Evolutionary conservation across 2,797 vertebrate species (phyloP).

Genomic region (Echeneis naucrates): DNA sequence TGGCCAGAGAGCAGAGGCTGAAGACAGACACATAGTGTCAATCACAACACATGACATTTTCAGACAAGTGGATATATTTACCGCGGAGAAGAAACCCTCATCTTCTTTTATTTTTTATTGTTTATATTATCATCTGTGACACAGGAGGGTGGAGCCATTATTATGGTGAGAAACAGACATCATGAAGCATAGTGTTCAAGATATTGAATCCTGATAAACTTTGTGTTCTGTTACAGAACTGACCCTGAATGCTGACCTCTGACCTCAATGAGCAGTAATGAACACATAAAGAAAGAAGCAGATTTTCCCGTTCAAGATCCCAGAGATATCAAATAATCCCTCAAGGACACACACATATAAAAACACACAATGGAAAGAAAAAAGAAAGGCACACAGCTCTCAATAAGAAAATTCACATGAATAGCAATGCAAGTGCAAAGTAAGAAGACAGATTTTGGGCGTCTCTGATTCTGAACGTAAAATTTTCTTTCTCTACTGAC

Average conservation of each 20-base stretch:
- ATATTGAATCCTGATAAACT: constrained; percentile 22
- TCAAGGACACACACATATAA: background rate
- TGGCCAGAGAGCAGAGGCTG: constrained; percentile 58
- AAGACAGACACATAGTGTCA: constrained; percentile 68
- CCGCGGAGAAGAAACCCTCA: constrained; percentile 12
- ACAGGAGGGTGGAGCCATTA: background rate
- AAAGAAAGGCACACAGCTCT: background rate
- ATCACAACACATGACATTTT: constrained; percentile 70
- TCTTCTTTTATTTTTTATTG: no score
- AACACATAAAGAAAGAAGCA: background rate
- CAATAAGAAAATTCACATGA: background rate
- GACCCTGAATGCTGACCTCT: constrained; percentile 23
- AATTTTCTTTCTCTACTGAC: background rate
- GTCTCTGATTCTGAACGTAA: background rate
- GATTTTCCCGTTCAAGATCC: background rate
- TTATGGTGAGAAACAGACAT: background rate
- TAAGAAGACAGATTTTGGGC: background rate
- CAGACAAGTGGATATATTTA: constrained; percentile 56
- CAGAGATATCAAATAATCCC: background rate
- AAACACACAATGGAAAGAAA: background rate
- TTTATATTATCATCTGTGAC: no score
- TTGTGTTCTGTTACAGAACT: background rate
- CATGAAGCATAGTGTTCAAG: constrained; percentile 1
- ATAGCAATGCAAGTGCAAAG: background rate
- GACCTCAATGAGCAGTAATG: background rate